Percentiles rank a stretch among this genome's conserved stretches.
Evolutionary conservation across 2,113 vertebrate species (phyloP).

Genomic region (Halichoeres trimaculatus): DNA sequence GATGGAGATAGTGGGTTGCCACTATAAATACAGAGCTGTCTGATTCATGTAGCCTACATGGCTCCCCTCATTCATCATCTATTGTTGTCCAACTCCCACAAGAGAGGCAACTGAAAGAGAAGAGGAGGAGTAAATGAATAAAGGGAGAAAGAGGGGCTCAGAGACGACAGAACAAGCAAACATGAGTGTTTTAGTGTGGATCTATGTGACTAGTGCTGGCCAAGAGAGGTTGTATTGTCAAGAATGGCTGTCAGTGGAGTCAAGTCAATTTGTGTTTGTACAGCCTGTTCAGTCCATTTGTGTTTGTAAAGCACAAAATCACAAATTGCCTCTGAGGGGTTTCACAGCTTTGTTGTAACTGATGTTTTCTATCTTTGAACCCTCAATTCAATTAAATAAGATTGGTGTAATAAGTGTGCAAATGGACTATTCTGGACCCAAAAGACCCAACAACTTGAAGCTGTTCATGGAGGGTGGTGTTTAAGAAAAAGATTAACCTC

Average conservation of each 20-base stretch:
- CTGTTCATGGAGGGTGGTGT: too few species aligned
- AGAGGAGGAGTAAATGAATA: constrained; percentile 40
- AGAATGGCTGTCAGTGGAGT: neutral
- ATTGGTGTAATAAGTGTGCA: too few species aligned
- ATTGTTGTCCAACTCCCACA: constrained; percentile 62
- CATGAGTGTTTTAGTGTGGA: neutral
- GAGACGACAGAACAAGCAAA: constrained; percentile 28
- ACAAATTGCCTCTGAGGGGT: too few species aligned
- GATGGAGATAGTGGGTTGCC: constrained; percentile 46
- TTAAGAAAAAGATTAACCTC: too few species aligned
- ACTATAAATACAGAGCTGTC: constrained; percentile 45
- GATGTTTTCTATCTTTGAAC: too few species aligned
- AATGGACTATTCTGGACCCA: too few species aligned
- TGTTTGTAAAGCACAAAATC: neutral
- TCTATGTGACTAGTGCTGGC: neutral
- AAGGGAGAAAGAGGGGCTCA: constrained; percentile 5
- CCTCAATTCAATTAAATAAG: too few species aligned
- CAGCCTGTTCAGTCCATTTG: neutral
- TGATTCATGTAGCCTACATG: constrained; percentile 41
- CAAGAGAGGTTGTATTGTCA: neutral
- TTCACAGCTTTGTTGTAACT: too few species aligned
- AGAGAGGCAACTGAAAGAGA: constrained; percentile 26
- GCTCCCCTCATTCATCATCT: constrained; percentile 60
- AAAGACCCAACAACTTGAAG: too few species aligned
- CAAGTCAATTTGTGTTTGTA: neutral